Base-by-base conservation (phyloP, 2,113 vertebrate species). In the Labrus mixtus region DNA sequence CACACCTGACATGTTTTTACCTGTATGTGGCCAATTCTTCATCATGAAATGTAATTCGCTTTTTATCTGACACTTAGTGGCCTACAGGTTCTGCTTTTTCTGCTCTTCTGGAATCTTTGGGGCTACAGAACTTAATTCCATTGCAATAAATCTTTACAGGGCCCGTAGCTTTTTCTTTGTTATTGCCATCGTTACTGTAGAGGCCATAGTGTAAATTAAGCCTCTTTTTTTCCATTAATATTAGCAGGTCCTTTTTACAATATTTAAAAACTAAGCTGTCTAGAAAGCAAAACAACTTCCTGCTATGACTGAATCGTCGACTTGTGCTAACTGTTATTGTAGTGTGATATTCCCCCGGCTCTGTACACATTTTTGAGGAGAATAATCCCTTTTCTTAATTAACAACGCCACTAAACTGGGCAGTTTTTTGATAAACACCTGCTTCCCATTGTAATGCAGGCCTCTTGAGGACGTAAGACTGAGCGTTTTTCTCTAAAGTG, bases 351-450 rank as follows among this genome's bases (percentile, higher is more conserved):
- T 87, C 58, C 53, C 6, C 8, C 1, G 43, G 54, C 62, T 73
- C 78, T 20, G 23, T 73, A 81, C 16, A 73, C 67, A 83, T 78
- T 73, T 68, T 87, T 83, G 79, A 60, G 20, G 23, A 68, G 76
- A 81, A 78, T 78, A 84, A 88, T 88, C 85, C 82, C 33, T 68
- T 81, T 84, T 74, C 76, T 80, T 84, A 81, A 90, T 83, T 82
- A 81, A 83, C 71, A 74, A 60, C 54, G 29, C 23, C 59, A 54
- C 22, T 60, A 84, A 87, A 63, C 66, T 2, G 3, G 66, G 41
- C 72, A 59, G 45, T 73, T 81, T 81, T 82, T 60, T 69, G 81
- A 88, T 78, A 85, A 89, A 86, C 79, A 84, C 17, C 37, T 39
- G 36, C 41, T 33, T 78, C 67, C 84, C 78, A 73, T 84, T 84